A percentile compares a stretch with the other conserved stretches of the same genome.
phyloP scores from a whole-genome alignment of 2,797 vertebrate species.

The Enteromius anoplus region DNA sequence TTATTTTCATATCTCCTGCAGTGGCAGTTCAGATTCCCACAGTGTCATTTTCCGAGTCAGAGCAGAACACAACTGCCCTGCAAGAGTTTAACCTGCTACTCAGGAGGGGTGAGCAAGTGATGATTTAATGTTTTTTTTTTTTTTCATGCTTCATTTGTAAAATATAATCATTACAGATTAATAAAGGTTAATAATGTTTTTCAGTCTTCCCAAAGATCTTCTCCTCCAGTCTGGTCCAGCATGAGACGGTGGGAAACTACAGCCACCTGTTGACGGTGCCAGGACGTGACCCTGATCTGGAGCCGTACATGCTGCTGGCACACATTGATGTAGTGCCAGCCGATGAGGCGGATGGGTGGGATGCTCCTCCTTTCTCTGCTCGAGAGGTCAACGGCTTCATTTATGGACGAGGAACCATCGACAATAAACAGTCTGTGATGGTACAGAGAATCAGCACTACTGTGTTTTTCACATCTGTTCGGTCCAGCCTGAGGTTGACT shows the following conservation, averaged over 20 bases:
- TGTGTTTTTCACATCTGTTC: neutral
- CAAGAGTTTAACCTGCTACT: constrained; percentile 82
- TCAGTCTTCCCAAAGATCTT: constrained; percentile 90
- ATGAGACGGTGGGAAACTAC: constrained; percentile 86
- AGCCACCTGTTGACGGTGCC: constrained; percentile 81
- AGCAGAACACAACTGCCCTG: constrained; percentile 84
- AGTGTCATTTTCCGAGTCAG: constrained; percentile 77
- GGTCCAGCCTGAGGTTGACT: constrained; percentile 17
- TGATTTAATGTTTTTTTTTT: neutral
- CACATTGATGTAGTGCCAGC: constrained; percentile 98
- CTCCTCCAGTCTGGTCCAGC: constrained; percentile 83
- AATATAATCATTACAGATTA: neutral
- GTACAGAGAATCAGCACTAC: constrained; percentile 69
- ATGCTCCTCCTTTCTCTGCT: constrained; percentile 91
- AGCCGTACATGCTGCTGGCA: constrained; percentile 90
- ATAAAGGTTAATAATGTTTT: neutral
- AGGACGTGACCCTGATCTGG: constrained; percentile 59
- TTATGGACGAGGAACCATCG: constrained; percentile 91
- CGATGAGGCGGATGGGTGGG: constrained; percentile 85
- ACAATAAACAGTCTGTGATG: constrained; percentile 89
- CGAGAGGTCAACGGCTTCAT: constrained; percentile 89
- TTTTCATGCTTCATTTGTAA: neutral
- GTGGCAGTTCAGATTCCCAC: constrained; percentile 90
- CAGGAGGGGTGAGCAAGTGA: constrained; percentile 76
- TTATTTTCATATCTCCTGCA: constrained; percentile 60